Base-by-base conservation (phyloP, 2,113 vertebrate genomes). In the Cynopterus brachyotis region DNA sequence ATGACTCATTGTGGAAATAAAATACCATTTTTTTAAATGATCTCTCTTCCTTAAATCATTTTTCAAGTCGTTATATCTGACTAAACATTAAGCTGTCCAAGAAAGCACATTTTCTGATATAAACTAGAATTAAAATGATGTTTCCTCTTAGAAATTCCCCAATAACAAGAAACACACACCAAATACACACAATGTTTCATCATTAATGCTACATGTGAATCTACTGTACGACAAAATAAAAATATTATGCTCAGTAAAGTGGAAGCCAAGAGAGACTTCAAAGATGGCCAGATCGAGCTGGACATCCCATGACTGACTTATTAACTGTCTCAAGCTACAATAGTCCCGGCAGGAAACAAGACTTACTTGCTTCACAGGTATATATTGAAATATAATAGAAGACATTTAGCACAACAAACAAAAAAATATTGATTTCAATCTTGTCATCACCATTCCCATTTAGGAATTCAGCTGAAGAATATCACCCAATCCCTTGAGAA, bases 1-100 rank as follows among this genome's bases (percentile, higher is more conserved):
- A 91, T 93, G 69, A 89, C n/a, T 96, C 53, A 88, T 9, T 50
- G 24, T 93, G 22, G 70, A 62, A 95, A 60, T 82, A 82, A 88
- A 75, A 69, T 64, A 32, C 2, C 5, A 35, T 47, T 47, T 47
- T 73, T 75, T 69, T 20, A 37, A 12, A 53, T 2, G 9, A 11
- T 67, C 30, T 87, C 10, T 6, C 26, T 94, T 94, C 75, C 40
- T 16, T 70, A 80, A 96, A 55, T 79, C n/a, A 3, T 73, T 96
- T 87, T 20, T 96, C 42, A 91, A 75, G 42, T 82, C 28, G 72
- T 91, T 79, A 37, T 47, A 82, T n/a, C 4, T 83, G 62, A 66
- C 8, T 66, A 53, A 94, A 91, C 22, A n/a, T 37, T 47, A 7
- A 79, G 30, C 30, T 47, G 20, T 40, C 30, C 47, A 95, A 72